Evolutionary conservation across 2,888 invertebrate genomes (phyloP).

Genomic region (Ptilodon capucinus): DNA sequence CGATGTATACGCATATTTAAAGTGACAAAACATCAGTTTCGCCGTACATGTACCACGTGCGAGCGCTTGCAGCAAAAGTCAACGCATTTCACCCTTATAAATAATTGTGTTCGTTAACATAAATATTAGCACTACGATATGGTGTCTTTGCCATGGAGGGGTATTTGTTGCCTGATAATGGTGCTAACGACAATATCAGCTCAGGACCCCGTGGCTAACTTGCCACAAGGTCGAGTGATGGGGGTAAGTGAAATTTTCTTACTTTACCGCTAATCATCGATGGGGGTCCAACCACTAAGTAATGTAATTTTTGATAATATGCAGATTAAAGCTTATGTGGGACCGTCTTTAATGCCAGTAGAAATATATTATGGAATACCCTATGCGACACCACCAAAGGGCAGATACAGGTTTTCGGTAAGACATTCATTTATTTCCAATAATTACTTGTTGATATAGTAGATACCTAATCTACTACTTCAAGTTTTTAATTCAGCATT

Average conservation of each 20-base stretch:
- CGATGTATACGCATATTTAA: slow-evolving; percentile 6
- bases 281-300: slow-evolving; percentile 1
- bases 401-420: slow-evolving; percentile 89
- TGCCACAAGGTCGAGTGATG: slow-evolving; percentile 82
- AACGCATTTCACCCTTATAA: background rate
- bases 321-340: slow-evolving; percentile 86
- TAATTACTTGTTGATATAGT: background rate
- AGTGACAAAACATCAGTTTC: slow-evolving; percentile 50
- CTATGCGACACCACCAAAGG: slow-evolving; percentile 90
- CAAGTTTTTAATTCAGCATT: background rate
- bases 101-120: too few relatives aligned
- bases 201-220: slow-evolving; percentile 78
- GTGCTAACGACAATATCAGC: slow-evolving; percentile 31
- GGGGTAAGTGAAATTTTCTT: slow-evolving; percentile 76
- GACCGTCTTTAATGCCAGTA: slow-evolving; percentile 82
- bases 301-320: slow-evolving; percentile 16
- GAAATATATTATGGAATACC: slow-evolving; percentile 91
- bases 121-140: slow-evolving; percentile 7
- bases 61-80: background rate
- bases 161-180: slow-evolving; percentile 24
- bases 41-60: slow-evolving; percentile 17
- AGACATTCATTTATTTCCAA: slow-evolving; percentile 26
- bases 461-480: background rate
- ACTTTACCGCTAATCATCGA: too few relatives aligned
- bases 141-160: slow-evolving; percentile 8